phyloP scores from a whole-genome alignment of 2,888 invertebrate genomes.

The Tenthredo amoena region DNA sequence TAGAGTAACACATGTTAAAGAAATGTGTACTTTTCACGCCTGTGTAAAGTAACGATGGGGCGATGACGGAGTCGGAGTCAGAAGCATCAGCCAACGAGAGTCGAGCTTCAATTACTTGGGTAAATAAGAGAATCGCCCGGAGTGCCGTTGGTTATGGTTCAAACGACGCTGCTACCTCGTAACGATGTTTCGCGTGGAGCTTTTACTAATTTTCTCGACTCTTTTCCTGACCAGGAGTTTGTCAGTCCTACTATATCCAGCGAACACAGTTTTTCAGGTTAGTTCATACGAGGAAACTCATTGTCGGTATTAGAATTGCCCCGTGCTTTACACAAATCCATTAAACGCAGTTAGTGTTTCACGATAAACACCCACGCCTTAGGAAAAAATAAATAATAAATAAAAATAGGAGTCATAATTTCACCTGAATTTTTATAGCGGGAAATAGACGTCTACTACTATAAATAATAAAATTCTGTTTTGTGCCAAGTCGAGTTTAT shows the following conservation, averaged over 20 bases:
- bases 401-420: not conserved
- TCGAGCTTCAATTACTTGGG: conserved; percentile 66
- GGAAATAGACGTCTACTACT: not conserved
- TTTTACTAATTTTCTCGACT: conserved; percentile 58
- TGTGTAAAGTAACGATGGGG: conserved; percentile 48
- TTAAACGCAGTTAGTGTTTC: not conserved
- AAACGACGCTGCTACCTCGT: conserved; percentile 51
- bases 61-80: conserved; percentile 60
- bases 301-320: conserved; percentile 4
- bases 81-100: conserved; percentile 70
- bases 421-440: not conserved
- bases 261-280: conserved; percentile 72
- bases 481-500: not conserved
- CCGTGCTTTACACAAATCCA: not conserved
- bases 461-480: not conserved
- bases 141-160: conserved; percentile 53
- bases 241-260: conserved; percentile 68
- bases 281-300: conserved; percentile 51
- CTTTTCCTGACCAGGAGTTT: conserved; percentile 57
- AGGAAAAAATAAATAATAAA: not conserved
- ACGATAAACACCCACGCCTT: not conserved
- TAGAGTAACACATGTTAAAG: not conserved
- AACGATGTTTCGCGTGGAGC: conserved; percentile 64
- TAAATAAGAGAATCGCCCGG: conserved; percentile 61
- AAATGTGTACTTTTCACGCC: conserved; percentile 46